phyloP scores from a whole-genome alignment of 1,140 invertebrate species.

The Drosophila kohkoa region DNA sequence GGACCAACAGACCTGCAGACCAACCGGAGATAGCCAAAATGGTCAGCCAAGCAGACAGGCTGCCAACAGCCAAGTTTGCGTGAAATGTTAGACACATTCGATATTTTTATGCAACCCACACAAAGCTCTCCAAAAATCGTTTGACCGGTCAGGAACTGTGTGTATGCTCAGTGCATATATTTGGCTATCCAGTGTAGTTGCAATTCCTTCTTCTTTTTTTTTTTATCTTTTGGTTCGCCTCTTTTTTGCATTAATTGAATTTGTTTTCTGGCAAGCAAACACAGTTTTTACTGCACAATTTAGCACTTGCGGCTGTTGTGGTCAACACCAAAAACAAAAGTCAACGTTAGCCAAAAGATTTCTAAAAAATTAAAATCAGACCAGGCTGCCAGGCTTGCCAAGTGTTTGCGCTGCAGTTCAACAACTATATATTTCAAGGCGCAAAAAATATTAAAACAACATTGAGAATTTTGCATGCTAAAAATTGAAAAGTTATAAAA shows the following conservation, averaged over 20 bases:
- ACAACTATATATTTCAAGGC: neutral
- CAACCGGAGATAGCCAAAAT: conserved; percentile 35
- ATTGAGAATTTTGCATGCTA: too few species aligned
- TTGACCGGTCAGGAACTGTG: neutral
- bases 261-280: conserved; percentile 57
- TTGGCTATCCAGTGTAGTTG: neutral
- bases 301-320: conserved; percentile 61
- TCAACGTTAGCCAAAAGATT: conserved; percentile 27
- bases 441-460: neutral
- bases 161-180: conserved; percentile 3
- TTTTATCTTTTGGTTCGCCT: conserved; percentile 13
- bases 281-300: conserved; percentile 43
- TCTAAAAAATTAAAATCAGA: conserved; percentile 29
- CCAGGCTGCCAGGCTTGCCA: conserved; percentile 13
- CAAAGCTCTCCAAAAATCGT: neutral
- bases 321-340: conserved; percentile 26
- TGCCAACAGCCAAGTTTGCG: conserved; percentile 39
- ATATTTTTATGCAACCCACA: conserved; percentile 24
- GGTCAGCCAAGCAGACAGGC: conserved; percentile 30
- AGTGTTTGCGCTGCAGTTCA: neutral
- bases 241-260: conserved; percentile 66
- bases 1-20: neutral
- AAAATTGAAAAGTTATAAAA: too few species aligned
- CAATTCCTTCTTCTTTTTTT: neutral
- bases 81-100: conserved; percentile 42